A percentile compares a stretch with the other conserved stretches of the same genome.
Conservation (phyloP, 2,888 invertebrate species). For the Pogonocherus hispidulus region DNA sequence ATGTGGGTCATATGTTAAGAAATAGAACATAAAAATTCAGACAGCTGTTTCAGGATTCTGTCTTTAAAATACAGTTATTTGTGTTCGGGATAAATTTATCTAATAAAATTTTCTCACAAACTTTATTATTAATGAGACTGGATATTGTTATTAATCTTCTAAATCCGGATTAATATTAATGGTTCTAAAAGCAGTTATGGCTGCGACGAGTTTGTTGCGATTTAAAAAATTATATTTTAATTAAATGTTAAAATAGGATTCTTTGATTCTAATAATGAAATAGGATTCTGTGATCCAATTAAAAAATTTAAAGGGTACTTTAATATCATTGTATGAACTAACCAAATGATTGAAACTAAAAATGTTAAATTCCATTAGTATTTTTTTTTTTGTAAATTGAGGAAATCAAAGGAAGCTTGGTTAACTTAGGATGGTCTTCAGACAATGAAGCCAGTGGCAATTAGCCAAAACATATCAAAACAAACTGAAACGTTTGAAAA, state of each 20-base stretch:
- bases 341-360: too few species aligned
- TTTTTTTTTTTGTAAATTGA: not conserved
- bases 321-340: too few species aligned
- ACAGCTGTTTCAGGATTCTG: constrained; percentile 23
- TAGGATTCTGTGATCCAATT: too few species aligned
- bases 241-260: too few species aligned
- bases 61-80: not conserved
- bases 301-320: too few species aligned
- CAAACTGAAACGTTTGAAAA: constrained; percentile 3
- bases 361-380: too few species aligned
- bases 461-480: constrained; percentile 17
- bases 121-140: not conserved
- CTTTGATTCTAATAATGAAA: too few species aligned
- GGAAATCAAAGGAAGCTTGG: not conserved
- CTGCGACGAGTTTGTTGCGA: not conserved
- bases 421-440: not conserved
- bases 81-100: not conserved
- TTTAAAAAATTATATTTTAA: not conserved
- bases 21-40: constrained; percentile 19
- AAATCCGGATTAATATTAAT: too few species aligned
- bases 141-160: not conserved
- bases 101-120: not conserved
- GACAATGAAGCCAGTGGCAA: constrained; percentile 19
- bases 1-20: constrained; percentile 27
- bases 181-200: not conserved